phyloP scores from a whole-genome alignment of 2,888 invertebrate species.

The Cantharis rufa region DNA sequence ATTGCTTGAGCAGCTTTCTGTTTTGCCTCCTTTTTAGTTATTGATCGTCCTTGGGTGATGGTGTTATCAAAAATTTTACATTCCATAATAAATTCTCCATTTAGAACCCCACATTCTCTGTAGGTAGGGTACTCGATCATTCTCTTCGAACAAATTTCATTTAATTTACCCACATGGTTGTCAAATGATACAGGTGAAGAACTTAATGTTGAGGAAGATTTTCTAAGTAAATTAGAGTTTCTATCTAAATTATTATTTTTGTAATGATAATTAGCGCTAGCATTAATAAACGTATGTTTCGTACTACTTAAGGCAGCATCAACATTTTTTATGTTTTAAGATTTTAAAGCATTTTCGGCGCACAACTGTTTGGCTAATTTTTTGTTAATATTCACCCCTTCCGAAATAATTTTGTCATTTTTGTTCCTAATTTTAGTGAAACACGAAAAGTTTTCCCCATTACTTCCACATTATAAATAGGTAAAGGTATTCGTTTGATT shows the following conservation, averaged over 20 bases:
- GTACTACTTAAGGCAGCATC: neutral
- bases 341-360: slow-evolving; percentile 50
- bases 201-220: neutral
- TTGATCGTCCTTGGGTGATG: slow-evolving; percentile 40
- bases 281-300: neutral
- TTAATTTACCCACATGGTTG: slow-evolving; percentile 41
- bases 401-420: slow-evolving; percentile 45
- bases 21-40: slow-evolving; percentile 58
- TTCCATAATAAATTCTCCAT: slow-evolving; percentile 40
- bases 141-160: slow-evolving; percentile 51
- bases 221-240: neutral
- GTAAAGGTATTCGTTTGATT: slow-evolving; percentile 43
- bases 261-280: neutral
- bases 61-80: slow-evolving; percentile 8
- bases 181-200: slow-evolving; percentile 35
- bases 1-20: slow-evolving; percentile 54
- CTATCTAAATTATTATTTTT: neutral
- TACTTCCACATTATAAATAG: slow-evolving; percentile 45
- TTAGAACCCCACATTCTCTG: slow-evolving; percentile 55
- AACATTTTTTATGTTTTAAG: neutral
- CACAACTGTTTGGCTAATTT: slow-evolving; percentile 56
- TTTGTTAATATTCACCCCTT: slow-evolving; percentile 52
- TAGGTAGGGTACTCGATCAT: slow-evolving; percentile 53
- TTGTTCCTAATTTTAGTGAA: slow-evolving; percentile 42
- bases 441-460: slow-evolving; percentile 43